These are phyloP conservation scores for Lasioglossum pauxillum DNA, from an alignment of 2,888 invertebrate species.

Conservation along the genomic window DNA sequence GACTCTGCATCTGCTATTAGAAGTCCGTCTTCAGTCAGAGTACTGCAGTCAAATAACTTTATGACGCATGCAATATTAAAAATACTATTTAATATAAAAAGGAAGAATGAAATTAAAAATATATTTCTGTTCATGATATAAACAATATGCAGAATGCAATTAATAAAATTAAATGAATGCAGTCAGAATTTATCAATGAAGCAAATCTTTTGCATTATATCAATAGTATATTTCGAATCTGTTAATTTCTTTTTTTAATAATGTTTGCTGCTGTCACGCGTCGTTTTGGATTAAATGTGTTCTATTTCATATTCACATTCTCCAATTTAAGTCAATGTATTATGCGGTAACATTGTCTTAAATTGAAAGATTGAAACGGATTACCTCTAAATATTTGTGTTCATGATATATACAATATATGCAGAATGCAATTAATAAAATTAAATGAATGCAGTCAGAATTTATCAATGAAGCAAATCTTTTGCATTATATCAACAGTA, in stretches of 20 bases:
- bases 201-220: no score
- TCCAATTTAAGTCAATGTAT: background rate
- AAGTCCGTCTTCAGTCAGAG: background rate
- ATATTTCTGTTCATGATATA: no score
- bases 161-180: no score
- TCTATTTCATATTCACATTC: background rate
- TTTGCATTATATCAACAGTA: no score
- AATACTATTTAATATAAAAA: background rate
- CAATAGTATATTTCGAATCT: no score
- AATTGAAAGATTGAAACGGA: background rate
- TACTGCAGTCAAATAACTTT: background rate
- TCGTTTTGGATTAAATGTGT: background rate
- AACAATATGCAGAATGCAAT: no score
- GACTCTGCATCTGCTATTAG: background rate
- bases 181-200: no score
- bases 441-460: no score
- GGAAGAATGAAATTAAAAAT: no score
- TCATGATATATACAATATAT: no score
- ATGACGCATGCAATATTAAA: background rate
- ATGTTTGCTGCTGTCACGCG: background rate
- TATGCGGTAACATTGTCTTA: background rate
- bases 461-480: no score
- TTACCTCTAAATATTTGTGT: background rate
- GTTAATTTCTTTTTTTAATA: background rate
- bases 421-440: no score